phyloP scores from a whole-genome alignment of 1,140 invertebrate species.

The Mercenaria mercenaria region DNA sequence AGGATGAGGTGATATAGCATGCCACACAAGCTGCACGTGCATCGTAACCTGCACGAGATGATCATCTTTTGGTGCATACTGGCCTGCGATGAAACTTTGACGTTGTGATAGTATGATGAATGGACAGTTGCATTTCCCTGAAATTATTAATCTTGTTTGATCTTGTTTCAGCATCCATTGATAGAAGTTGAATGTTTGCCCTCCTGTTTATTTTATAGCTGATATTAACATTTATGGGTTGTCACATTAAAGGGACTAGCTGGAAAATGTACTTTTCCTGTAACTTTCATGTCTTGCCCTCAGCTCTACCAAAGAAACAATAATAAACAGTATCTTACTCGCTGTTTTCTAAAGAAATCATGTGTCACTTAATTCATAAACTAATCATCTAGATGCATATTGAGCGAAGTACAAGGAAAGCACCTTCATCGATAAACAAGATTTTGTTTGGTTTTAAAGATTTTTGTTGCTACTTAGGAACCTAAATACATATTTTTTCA shows the following conservation, averaged over 20 bases:
- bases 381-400: too few species aligned
- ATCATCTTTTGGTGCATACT: conserved; percentile 5
- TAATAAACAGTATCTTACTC: too few species aligned
- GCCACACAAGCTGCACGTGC: conserved; percentile 52
- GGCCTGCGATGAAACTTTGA: not conserved
- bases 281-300: too few species aligned
- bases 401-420: too few species aligned
- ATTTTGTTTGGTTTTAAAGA: too few species aligned
- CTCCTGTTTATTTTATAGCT: not conserved
- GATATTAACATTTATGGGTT: not conserved
- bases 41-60: conserved; percentile 10
- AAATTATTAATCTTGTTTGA: not conserved
- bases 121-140: not conserved
- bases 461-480: too few species aligned
- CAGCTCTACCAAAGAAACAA: too few species aligned
- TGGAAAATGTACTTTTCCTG: too few species aligned
- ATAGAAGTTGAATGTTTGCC: conserved; percentile 15
- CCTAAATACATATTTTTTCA: too few species aligned
- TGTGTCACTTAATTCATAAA: too few species aligned
- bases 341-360: too few species aligned
- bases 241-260: not conserved
- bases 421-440: too few species aligned
- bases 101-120: not conserved
- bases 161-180: not conserved
- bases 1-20: conserved; percentile 69